Percentiles rank a stretch among this genome's conserved stretches.
Conservation (phyloP, 1,140 invertebrate genomes). For the Drosophila seguyi region DNA sequence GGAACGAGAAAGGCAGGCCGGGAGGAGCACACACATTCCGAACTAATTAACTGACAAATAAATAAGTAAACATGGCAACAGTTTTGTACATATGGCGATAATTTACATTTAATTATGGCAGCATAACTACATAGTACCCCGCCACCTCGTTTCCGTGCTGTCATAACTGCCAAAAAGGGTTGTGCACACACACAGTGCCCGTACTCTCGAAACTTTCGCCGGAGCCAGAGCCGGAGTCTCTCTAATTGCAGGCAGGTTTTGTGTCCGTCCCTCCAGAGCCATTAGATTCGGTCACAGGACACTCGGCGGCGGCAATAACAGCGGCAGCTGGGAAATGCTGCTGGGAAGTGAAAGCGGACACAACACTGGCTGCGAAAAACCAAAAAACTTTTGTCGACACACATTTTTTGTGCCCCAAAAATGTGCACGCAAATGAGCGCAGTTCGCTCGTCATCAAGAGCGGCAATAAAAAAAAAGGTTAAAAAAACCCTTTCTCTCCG, state of each 20-base stretch:
- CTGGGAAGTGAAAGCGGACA: slow-evolving; percentile 21
- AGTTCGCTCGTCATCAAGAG: slow-evolving; percentile 71
- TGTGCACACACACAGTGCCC: slow-evolving; percentile 6
- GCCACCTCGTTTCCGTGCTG: slow-evolving; percentile 39
- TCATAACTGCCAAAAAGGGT: slow-evolving; percentile 54
- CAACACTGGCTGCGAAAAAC: slow-evolving; percentile 27
- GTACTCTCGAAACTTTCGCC: slow-evolving; percentile 13
- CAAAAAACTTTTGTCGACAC: slow-evolving; percentile 69
- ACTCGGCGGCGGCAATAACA: slow-evolving; percentile 20
- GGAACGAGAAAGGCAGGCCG: background rate
- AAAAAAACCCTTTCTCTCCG: background rate
- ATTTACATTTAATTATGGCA: slow-evolving; percentile 75
- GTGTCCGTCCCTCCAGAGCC: slow-evolving; percentile 26
- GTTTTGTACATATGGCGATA: slow-evolving; percentile 62
- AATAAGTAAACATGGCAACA: slow-evolving; percentile 67
- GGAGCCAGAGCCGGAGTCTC: slow-evolving; percentile 7
- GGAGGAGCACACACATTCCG: slow-evolving; percentile 2
- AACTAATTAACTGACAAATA: slow-evolving; percentile 67
- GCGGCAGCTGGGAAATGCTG: slow-evolving; percentile 10
- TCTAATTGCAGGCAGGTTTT: slow-evolving; percentile 54
- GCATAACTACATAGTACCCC: slow-evolving; percentile 48
- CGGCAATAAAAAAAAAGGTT: slow-evolving; percentile 30
- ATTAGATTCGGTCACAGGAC: slow-evolving; percentile 39
- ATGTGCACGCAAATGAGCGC: slow-evolving; percentile 69
- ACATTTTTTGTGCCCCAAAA: slow-evolving; percentile 71